Percentiles rank a stretch among this genome's conserved stretches.
Evolutionary conservation across 2,797 vertebrate species (phyloP).

Genomic region (Aldrovandia affinis): DNA sequence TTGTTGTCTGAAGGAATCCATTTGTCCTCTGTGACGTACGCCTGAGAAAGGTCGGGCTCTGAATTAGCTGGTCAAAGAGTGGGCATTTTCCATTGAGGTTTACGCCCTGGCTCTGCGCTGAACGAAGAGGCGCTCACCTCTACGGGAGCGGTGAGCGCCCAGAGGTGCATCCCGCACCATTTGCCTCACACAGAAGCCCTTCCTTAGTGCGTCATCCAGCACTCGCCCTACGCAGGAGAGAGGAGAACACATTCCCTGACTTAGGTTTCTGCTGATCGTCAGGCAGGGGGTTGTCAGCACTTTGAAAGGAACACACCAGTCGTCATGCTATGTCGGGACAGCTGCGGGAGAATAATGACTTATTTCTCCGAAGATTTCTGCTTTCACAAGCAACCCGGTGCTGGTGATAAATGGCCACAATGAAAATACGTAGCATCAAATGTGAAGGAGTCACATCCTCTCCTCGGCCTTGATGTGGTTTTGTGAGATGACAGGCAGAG

Average conservation of each 20-base stretch:
- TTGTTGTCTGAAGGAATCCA: background rate
- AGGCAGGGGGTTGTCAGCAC: background rate
- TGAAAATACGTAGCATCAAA: too few species aligned
- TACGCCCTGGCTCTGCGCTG: background rate
- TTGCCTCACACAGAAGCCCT: background rate
- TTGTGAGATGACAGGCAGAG: background rate
- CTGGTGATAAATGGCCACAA: background rate
- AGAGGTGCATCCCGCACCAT: background rate
- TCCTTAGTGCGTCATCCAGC: background rate
- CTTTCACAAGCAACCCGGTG: background rate
- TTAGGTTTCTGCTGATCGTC: background rate
- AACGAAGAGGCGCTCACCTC: background rate
- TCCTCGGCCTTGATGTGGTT: background rate
- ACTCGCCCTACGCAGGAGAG: background rate
- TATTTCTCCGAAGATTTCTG: background rate
- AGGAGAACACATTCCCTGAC: background rate
- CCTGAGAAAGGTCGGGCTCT: background rate
- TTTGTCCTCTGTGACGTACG: background rate
- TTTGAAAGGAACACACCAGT: background rate
- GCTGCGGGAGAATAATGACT: background rate
- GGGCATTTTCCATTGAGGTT: background rate
- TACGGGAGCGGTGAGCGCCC: background rate
- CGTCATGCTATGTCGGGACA: background rate
- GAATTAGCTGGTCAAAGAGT: background rate
- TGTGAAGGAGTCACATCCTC: background rate